phyloP scores from a whole-genome alignment of 2,888 invertebrate genomes.

The Drosophila algonquin region DNA sequence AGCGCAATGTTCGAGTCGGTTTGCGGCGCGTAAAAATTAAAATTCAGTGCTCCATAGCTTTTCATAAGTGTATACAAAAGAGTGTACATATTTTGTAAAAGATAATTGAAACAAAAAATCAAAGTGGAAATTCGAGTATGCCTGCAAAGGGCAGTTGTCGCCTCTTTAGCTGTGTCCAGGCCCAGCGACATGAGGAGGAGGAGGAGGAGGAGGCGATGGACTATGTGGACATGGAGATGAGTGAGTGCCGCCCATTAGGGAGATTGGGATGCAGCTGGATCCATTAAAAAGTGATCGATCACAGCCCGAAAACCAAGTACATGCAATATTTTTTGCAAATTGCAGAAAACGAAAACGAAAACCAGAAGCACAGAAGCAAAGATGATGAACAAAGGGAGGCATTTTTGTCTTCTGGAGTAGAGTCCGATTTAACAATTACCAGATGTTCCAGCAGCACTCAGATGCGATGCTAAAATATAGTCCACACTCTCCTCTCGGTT shows the following conservation, averaged over 20 bases:
- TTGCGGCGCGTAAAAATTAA: constrained; percentile 39
- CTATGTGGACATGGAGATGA: constrained; percentile 75
- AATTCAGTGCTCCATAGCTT: constrained; percentile 15
- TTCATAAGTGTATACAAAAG: not conserved
- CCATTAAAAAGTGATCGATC: constrained; percentile 75
- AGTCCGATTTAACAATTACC: constrained; percentile 77
- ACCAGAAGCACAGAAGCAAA: constrained; percentile 26
- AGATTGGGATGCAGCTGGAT: constrained; percentile 48
- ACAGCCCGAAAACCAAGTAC: constrained; percentile 39
- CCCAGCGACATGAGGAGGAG: constrained; percentile 6
- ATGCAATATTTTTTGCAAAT: constrained; percentile 52
- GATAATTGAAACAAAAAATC: constrained; percentile 2
- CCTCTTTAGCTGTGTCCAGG: constrained; percentile 59
- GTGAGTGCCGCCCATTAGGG: constrained; percentile 54
- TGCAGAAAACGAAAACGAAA: constrained; percentile 33
- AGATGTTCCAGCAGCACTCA: constrained; percentile 70
- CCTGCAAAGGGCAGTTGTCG: constrained; percentile 49
- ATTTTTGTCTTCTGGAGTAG: constrained; percentile 60
- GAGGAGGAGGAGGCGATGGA: constrained; percentile 39
- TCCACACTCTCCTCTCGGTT: constrained; percentile 17
- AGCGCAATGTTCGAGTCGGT: constrained; percentile 49
- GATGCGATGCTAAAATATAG: constrained; percentile 26
- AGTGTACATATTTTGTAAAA: not conserved
- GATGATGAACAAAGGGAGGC: constrained; percentile 70
- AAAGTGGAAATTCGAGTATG: constrained; percentile 42